Evolutionary conservation across 2,113 vertebrate species (phyloP).

Genomic region (Malurus melanocephalus): DNA sequence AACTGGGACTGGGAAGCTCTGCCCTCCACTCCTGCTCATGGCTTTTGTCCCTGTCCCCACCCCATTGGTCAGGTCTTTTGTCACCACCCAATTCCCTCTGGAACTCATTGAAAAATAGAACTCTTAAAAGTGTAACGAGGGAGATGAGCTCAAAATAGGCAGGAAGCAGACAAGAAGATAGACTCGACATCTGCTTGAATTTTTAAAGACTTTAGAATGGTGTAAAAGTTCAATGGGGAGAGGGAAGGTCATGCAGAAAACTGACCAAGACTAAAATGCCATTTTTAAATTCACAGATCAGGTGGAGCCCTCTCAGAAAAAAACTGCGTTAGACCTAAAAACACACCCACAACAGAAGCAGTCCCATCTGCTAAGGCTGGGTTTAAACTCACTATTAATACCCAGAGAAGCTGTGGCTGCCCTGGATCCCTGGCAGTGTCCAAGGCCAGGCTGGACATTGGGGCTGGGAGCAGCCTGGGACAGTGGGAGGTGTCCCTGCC

Average conservation of each 20-base stretch:
- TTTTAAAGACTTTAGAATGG: conserved; percentile 19
- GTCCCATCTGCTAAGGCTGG: background rate
- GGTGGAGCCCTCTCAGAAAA: background rate
- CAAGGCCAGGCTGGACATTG: background rate
- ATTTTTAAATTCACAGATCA: background rate
- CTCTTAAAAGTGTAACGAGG: conserved; percentile 10
- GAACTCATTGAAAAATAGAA: background rate
- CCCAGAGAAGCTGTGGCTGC: background rate
- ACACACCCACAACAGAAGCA: background rate
- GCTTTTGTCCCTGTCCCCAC: background rate
- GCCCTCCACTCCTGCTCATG: background rate
- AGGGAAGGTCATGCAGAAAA: background rate
- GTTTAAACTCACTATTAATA: background rate
- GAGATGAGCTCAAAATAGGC: conserved; percentile 14
- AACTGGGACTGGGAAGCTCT: background rate
- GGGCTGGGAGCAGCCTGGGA: background rate
- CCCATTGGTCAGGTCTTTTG: background rate
- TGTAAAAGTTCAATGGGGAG: background rate
- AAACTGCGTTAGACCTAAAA: background rate
- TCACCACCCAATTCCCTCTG: background rate
- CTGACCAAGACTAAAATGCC: background rate
- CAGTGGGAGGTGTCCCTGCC: background rate
- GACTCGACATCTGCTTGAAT: conserved; percentile 36
- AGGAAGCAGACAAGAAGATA: conserved; percentile 1
- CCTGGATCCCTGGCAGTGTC: background rate